Evolutionary conservation across 2,888 invertebrate genomes (phyloP).

Genomic region (Drosophila fungiperda): DNA sequence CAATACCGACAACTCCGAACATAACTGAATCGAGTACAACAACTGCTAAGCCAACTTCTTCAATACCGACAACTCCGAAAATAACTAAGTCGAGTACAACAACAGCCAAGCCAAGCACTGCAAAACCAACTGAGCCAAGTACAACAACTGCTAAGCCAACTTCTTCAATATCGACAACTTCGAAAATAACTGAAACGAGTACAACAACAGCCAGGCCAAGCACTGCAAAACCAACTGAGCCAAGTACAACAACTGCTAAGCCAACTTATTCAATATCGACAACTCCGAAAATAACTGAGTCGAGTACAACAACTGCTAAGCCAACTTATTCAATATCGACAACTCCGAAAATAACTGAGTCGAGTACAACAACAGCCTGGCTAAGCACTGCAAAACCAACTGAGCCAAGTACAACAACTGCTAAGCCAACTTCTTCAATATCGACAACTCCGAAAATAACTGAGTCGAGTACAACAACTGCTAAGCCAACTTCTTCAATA

Average conservation of each 20-base stretch:
- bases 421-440: neutral
- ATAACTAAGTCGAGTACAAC: conserved; percentile 15
- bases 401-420: neutral
- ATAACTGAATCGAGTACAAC: neutral
- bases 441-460: neutral
- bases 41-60: neutral
- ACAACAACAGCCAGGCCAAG: conserved; percentile 12
- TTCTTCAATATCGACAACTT: neutral
- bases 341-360: conserved; percentile 1
- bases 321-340: neutral
- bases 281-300: neutral
- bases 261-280: neutral
- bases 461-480: neutral
- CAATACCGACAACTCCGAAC: neutral
- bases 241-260: neutral
- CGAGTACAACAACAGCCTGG: neutral
- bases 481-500: neutral
- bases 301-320: neutral
- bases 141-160: neutral
- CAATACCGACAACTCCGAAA: neutral
- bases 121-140: neutral
- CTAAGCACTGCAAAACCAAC: neutral
- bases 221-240: neutral
- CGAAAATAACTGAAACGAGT: neutral
- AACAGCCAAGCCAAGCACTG: neutral